Conservation (phyloP, 1,140 invertebrate genomes). For the Trypoxylus dichotomus region DNA sequence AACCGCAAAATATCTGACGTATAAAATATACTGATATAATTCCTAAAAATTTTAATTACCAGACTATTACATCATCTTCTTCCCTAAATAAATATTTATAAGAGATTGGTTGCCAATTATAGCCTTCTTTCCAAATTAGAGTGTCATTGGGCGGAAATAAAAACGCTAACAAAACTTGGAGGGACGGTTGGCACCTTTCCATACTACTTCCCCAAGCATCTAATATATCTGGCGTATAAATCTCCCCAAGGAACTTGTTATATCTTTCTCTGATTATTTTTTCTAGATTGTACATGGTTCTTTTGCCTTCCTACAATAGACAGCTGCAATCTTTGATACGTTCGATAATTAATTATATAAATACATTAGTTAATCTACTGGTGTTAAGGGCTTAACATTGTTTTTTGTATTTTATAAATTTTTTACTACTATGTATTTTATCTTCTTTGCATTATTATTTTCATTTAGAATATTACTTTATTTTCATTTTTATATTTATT, state of each 20-base stretch:
- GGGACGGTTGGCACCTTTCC: constrained; percentile 60
- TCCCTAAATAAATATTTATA: not conserved
- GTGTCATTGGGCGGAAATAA: constrained; percentile 48
- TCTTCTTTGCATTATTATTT: too few relatives aligned
- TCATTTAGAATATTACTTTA: too few relatives aligned
- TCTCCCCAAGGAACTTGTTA: constrained; percentile 51
- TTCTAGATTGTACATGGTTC: constrained; percentile 54
- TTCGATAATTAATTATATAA: constrained; percentile 49
- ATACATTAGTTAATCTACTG: constrained; percentile 77
- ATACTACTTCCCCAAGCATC: constrained; percentile 59
- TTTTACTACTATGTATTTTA: constrained; percentile 61
- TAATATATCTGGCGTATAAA: constrained; percentile 54
- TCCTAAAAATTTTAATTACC: not conserved
- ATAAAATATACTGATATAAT: too few relatives aligned
- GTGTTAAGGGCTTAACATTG: constrained; percentile 63
- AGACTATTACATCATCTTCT: too few relatives aligned
- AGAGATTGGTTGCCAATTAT: constrained; percentile 54
- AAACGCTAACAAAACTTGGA: constrained; percentile 50
- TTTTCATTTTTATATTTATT: too few relatives aligned
- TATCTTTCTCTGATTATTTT: constrained; percentile 53
- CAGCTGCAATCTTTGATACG: too few relatives aligned
- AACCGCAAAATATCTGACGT: not conserved
- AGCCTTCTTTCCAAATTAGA: constrained; percentile 44
- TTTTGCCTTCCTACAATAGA: constrained; percentile 48
- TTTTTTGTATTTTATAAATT: too few relatives aligned